Evolutionary conservation across 2,113 vertebrate genomes (phyloP).

Genomic region (Campylomormyrus numenius): DNA sequence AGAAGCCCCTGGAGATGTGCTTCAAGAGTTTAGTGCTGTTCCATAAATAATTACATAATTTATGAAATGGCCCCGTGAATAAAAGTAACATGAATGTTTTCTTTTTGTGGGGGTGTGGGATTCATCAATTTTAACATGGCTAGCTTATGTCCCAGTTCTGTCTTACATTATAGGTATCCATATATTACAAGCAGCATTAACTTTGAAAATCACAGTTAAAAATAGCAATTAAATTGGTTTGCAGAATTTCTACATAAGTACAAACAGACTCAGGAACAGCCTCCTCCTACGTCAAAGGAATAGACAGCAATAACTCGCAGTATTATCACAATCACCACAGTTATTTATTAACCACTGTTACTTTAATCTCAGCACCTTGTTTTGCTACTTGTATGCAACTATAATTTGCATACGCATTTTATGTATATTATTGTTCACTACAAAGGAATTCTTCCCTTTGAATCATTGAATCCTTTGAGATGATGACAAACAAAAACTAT

Average conservation of each 20-base stretch:
- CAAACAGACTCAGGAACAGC: background rate
- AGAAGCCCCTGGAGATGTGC: constrained; percentile 77
- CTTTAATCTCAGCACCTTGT: background rate
- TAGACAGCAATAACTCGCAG: background rate
- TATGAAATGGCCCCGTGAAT: background rate
- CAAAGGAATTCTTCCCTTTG: background rate
- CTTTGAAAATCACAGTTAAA: background rate
- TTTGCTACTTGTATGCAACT: background rate
- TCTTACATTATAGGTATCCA: background rate
- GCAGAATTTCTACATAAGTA: background rate
- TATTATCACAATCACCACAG: background rate
- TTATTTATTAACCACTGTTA: background rate
- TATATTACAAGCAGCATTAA: background rate
- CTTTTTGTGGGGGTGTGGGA: background rate
- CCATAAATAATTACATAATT: background rate
- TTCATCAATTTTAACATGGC: background rate
- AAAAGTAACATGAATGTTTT: background rate
- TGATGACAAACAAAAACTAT: background rate
- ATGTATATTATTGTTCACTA: background rate
- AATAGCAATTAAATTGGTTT: no score
- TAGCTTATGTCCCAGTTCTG: background rate
- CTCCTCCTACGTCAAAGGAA: background rate
- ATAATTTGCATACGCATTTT: background rate
- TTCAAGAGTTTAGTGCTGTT: background rate
- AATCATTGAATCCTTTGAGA: background rate